Evolutionary conservation across 2,888 invertebrate genomes (phyloP), one percentile per base, ranked within the genome.

Genomic region (Acholoe squamosa): DNA sequence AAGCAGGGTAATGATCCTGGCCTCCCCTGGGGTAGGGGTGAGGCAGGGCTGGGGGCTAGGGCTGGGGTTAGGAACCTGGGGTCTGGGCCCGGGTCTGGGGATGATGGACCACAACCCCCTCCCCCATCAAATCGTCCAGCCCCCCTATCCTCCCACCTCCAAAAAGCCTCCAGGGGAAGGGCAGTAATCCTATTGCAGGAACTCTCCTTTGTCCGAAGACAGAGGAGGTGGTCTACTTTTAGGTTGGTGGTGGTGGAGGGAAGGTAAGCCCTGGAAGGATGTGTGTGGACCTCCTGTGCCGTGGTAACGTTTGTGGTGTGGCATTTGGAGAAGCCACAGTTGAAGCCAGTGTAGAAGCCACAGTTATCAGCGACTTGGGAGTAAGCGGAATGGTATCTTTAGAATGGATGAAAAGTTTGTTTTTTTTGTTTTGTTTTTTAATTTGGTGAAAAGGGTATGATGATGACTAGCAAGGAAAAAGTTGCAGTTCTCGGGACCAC

Each of bases 1-100:
- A 84, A 84, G 84, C 84, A 51, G 51, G 84, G 84, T 84, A 84
- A 84, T 84, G 84, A 84, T 84, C 84, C 84, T 34, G 33, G 3
- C 34, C 84, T 84, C 71, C 71, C 71, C 71, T n/a, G 71, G 71
- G 71, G 71, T 71, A 28, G 71, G 71, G 71, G 28, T 22, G 71
- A 16, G 28, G 71, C 14, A 71, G 84, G 34, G 43, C 33, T 51
- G 84, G 43, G 43, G 43, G 19, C 34, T 0, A 33, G 34, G 84
- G 43, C 10, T 12, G 0, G 43, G 43, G 51, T 84, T 84, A 84
- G 84, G 5, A 25, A 84, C 19, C 84, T 25, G 43, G 19, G 51
- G 43, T 43, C 14, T 14, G 80, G 34, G n/a, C 84, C 7, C 22
- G 19, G 51, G 43, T 43, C 28, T 22, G 28, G 61, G 61, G 61